Percentiles rank a stretch among this genome's conserved stretches.
Conservation (phyloP, 1,140 invertebrate genomes). For the Heliconius melpomene region DNA sequence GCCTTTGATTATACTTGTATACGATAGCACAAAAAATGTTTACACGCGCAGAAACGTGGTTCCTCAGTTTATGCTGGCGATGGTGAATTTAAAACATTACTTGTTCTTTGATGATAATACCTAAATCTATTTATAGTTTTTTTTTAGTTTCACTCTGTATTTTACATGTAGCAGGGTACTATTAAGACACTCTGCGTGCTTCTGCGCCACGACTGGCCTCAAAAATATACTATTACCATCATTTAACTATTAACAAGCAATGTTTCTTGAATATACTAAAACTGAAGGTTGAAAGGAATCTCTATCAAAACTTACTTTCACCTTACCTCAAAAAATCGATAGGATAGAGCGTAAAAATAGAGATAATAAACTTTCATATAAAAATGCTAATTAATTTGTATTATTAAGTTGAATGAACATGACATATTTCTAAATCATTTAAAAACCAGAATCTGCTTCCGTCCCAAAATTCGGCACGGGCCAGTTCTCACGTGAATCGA, state of each 20-base stretch:
- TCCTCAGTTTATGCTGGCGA: background rate
- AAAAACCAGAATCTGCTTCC: background rate
- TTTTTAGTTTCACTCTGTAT: no score
- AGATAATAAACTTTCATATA: background rate
- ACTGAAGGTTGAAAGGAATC: no score
- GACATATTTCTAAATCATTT: background rate
- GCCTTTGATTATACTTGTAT: conserved; percentile 1
- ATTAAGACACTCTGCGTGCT: no score
- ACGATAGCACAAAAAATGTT: conserved; percentile 28
- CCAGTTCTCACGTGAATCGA: conserved; percentile 25
- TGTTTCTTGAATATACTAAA: no score
- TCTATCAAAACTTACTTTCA: no score
- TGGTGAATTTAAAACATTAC: background rate
- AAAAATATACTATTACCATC: no score
- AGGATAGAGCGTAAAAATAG: background rate
- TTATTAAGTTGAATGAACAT: background rate
- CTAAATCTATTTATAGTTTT: background rate
- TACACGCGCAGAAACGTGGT: conserved; percentile 11
- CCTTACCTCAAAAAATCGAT: background rate
- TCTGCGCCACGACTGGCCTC: no score
- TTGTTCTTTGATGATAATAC: background rate
- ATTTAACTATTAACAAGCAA: no score
- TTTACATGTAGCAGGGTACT: no score
- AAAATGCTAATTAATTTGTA: background rate
- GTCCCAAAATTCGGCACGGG: background rate